A percentile compares a stretch with the other conserved stretches of the same genome.
Conservation (phyloP, 2,113 vertebrate genomes). For the Strix uralensis region DNA sequence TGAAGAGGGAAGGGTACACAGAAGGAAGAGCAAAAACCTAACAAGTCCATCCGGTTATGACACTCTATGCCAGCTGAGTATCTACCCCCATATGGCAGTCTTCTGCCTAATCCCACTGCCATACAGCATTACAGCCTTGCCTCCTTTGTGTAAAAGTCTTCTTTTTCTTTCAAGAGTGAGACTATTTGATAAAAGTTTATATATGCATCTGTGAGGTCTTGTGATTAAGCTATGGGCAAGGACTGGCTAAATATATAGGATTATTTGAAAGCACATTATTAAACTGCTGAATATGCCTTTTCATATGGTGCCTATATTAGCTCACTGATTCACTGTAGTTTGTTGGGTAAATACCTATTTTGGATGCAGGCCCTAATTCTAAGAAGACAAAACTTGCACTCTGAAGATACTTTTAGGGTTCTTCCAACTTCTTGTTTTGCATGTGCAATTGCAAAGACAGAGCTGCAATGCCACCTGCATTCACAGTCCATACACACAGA, state of each 20-base stretch:
- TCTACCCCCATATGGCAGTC: neutral
- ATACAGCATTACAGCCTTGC: neutral
- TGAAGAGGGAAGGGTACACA: neutral
- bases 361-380: neutral
- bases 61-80: neutral
- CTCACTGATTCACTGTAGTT: neutral
- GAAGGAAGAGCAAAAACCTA: neutral
- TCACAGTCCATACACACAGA: neutral
- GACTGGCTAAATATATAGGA: neutral
- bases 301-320: neutral
- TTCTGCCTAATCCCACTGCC: neutral
- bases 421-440: neutral
- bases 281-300: conserved; percentile 13
- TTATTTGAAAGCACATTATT: neutral
- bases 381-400: neutral
- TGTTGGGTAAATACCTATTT: neutral
- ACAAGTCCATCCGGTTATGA: neutral
- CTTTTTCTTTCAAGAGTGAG: neutral
- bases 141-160: neutral
- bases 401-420: neutral
- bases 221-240: neutral
- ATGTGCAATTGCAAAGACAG: neutral
- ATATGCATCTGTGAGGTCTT: neutral
- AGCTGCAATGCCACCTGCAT: neutral
- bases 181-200: neutral